Evolutionary conservation across 2,888 invertebrate genomes (phyloP).

Genomic region (Steromphala cineraria): DNA sequence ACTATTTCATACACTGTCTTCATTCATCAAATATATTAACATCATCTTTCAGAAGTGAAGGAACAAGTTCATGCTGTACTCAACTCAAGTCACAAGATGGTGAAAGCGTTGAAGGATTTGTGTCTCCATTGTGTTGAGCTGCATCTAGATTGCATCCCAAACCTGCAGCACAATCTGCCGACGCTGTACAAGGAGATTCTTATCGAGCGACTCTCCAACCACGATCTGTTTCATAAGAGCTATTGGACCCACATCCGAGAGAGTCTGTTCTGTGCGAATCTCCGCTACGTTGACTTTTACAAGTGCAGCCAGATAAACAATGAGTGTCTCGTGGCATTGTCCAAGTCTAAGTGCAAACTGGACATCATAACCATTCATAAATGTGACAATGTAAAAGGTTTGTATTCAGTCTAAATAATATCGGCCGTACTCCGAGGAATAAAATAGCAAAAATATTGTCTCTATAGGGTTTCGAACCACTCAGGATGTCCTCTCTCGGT

Average conservation of each 20-base stretch:
- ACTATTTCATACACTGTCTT: no score
- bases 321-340: conserved; percentile 50
- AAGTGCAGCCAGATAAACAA: conserved; percentile 67
- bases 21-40: no score
- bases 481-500: no score
- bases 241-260: conserved; percentile 56
- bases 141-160: conserved; percentile 54
- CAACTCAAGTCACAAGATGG: conserved; percentile 42
- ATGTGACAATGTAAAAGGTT: conserved; percentile 65
- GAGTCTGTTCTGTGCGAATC: conserved; percentile 52
- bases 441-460: no score
- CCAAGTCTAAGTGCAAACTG: conserved; percentile 53
- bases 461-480: no score
- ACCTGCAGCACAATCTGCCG: conserved; percentile 56
- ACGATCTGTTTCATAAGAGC: conserved; percentile 55
- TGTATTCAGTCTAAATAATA: no score
- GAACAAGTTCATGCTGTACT: not conserved
- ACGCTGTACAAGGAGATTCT: conserved; percentile 66
- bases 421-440: no score
- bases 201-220: conserved; percentile 60
- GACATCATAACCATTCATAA: conserved; percentile 54
- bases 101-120: conserved; percentile 62
- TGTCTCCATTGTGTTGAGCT: conserved; percentile 60
- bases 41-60: no score
- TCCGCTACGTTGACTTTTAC: conserved; percentile 57